Percentiles rank a stretch among this genome's conserved stretches.
phyloP scores from a whole-genome alignment of 2,797 vertebrate genomes.

The Todus mexicanus region DNA sequence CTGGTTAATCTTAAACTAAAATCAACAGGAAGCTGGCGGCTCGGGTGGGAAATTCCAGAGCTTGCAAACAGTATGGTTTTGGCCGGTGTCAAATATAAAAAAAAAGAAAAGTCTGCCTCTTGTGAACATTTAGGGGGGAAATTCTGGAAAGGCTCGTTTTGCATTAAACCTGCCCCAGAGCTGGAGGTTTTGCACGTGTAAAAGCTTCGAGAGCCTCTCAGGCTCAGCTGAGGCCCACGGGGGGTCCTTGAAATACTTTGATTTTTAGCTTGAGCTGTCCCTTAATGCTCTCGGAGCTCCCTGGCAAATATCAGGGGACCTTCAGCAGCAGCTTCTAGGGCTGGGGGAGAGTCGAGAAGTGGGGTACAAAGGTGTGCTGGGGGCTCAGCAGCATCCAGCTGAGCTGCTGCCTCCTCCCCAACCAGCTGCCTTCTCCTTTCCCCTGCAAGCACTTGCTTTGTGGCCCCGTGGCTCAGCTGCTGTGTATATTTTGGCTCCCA shows the following conservation, averaged over 20 bases:
- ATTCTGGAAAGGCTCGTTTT: background rate
- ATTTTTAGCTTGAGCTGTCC: background rate
- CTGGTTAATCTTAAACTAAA: background rate
- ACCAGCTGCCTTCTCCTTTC: background rate
- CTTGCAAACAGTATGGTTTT: background rate
- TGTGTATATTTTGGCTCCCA: background rate
- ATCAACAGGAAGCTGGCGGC: background rate
- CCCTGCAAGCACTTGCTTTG: accelerated
- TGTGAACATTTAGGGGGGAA: accelerated
- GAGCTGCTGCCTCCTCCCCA: background rate
- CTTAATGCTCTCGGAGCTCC: background rate
- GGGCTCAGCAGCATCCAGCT: background rate
- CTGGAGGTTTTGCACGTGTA: accelerated
- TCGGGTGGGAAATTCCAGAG: background rate
- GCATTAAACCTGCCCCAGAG: background rate
- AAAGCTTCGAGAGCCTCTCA: background rate
- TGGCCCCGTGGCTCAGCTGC: background rate
- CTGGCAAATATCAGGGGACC: too few relatives aligned
- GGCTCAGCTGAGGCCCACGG: background rate
- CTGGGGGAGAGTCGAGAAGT: accelerated
- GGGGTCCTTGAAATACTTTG: background rate
- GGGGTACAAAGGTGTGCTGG: background rate
- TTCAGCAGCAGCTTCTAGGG: accelerated
- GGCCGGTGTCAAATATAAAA: background rate
- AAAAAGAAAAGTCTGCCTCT: accelerated